Percentiles rank a stretch among this genome's conserved stretches.
Conservation (phyloP, 2,888 invertebrate species). For the Eurois occulta region DNA sequence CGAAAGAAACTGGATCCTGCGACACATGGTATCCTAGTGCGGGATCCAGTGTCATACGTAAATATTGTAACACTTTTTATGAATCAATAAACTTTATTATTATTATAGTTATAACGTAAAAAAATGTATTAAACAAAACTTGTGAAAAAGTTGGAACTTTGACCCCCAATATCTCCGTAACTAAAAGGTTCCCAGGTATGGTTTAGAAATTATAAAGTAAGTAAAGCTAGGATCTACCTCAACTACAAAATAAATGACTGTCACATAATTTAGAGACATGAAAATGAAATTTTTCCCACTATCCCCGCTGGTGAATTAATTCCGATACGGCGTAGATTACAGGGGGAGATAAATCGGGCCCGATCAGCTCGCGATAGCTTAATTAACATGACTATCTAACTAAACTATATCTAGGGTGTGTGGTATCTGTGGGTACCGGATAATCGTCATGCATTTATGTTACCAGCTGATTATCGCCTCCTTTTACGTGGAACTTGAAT, state of each 20-base stretch:
- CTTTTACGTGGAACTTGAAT: neutral
- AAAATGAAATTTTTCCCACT: constrained; percentile 54
- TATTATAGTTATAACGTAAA: no score
- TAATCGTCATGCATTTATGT: neutral
- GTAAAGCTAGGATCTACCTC: neutral
- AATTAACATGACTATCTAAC: constrained; percentile 71
- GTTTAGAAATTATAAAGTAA: no score
- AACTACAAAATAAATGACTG: constrained; percentile 9
- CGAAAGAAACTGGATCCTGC: no score
- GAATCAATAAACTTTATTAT: no score
- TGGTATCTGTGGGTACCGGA: constrained; percentile 12
- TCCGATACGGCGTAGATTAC: constrained; percentile 68
- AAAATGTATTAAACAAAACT: no score
- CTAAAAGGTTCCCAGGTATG: no score
- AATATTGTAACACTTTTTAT: no score
- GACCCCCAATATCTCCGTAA: no score
- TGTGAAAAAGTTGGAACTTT: no score
- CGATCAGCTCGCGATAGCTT: constrained; percentile 68
- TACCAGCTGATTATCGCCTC: neutral
- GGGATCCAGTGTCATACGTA: no score
- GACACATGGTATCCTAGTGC: no score
- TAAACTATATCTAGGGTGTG: constrained; percentile 36
- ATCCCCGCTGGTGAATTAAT: constrained; percentile 63
- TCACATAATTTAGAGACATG: constrained; percentile 49
- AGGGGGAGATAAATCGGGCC: constrained; percentile 68